Evolutionary conservation across 2,888 invertebrate species (phyloP), one percentile per base, ranked within the genome.

Genomic region (Digitonthophagus gazella): DNA sequence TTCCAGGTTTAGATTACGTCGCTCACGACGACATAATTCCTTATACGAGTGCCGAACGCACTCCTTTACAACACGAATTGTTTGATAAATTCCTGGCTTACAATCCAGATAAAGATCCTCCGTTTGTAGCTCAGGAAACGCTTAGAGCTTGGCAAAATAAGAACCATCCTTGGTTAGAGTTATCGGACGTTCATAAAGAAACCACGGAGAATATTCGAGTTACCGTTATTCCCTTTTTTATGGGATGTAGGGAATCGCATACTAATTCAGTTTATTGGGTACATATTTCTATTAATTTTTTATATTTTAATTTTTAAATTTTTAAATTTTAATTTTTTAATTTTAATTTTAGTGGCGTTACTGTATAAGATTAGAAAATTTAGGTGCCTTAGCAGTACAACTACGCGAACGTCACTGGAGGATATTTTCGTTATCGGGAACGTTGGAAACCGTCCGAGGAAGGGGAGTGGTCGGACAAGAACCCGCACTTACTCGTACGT

Each of bases 401-500:
- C 84, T 99, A 63, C 88, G 98, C 70, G 97, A 98, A 85, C 86
- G 98, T n/a, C 97, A 98, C 83, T 98, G 98, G 98, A 89, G 97
- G 75, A 98, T 98, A 81, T 98, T 98, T 83, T 96, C 96, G 54
- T 85, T 98, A 71, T 93, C 93, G 66, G 95, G 95, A 67, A 97
- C 97, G 11, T 84, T 98, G 77, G 97, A 98, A 85, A 97, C 97
- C 0, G 95, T 95, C 1, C 87, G 97, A 74, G 98, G 97, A 0
- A 87, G 97, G 77, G 98, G 96, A 57, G 97, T 98, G 65, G 97
- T 98, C n/a, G 98, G 98, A 0, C 96, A 98, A 86, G 98, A 98
- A 85, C 98, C 98, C 57, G 90, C 96, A 72, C 86, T 98, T 69
- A 95, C 96, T 58, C 89, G 91, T 71, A 87, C 90, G 71, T 85